Base-by-base conservation (phyloP, 2,797 vertebrate genomes). In the Naso thynnoides region DNA sequence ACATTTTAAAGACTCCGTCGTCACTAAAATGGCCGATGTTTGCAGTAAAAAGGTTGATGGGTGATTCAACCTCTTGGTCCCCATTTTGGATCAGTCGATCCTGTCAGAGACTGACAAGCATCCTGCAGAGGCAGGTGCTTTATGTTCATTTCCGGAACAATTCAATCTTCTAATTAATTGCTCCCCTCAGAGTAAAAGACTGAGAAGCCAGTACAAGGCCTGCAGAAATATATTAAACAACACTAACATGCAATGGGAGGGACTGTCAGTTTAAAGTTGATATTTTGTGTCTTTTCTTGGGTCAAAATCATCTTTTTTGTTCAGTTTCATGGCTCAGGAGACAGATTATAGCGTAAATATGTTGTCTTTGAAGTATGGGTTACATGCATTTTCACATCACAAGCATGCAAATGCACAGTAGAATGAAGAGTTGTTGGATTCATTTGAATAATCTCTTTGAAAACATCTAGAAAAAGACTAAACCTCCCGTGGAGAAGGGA, bases 151-250 rank as follows among this genome's bases (percentile, higher is more conserved):
- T 88, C 82, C 87, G 55, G 73, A 85, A 91, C 87, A 90, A 85
- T 91, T 88, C 90, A 88, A 79, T 86, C 53, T 1, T 27, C 86
- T 93, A 92, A 93, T 93, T 91, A 94, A 94, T 90, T 79, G 82
- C 82, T 62, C 81, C 69, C 65, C 65, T 91, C 82, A 36, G 80
- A 86, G 66, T 53, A 84, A 70, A 83, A 71, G 68, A 77, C 81
- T 69, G 67, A 79, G 78, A 84, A 73, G 78, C 63, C 75, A 76
- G 75, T 31, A 63, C 36, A n/a, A 62, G 54, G 70, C 71, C 71
- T 70, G 70, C 60, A 66, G 82, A 80, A 70, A 86, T 88, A 41
- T 70, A 82, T 86, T 73, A 58, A 76, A 76, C 71, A 70, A 44
- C 82, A 83, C 84, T 81, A 64, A 81, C 77, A 79, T 82, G 73